Percentiles rank a stretch among this genome's conserved stretches.
phyloP scores from a whole-genome alignment of 2,888 invertebrate species.

The Hirtodrosophila trivittata region DNA sequence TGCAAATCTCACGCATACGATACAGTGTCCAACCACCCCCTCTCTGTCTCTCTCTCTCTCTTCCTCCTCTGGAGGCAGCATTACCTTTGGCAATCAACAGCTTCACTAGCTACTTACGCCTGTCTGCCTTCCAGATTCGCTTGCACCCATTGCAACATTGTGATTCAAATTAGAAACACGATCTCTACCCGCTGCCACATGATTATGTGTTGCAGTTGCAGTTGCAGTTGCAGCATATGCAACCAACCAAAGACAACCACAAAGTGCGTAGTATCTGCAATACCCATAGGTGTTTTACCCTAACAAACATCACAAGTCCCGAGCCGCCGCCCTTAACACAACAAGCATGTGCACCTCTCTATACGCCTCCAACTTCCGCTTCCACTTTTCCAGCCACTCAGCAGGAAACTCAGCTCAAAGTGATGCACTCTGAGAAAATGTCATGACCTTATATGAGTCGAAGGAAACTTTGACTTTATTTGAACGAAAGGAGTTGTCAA shows the following conservation, averaged over 20 bases:
- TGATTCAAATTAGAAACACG: conserved; percentile 54
- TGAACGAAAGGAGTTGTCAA: too few species aligned
- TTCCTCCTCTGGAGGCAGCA: conserved; percentile 25
- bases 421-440: conserved; percentile 8
- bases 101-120: conserved; percentile 47
- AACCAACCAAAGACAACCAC: conserved; percentile 28
- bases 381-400: conserved; percentile 7
- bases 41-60: conserved; percentile 7
- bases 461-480: too few species aligned
- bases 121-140: conserved; percentile 32
- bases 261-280: conserved; percentile 29
- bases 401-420: conserved; percentile 6
- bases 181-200: conserved; percentile 26
- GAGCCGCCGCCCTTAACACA: conserved; percentile 31
- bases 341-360: background rate
- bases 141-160: conserved; percentile 41
- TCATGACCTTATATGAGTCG: background rate
- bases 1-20: conserved; percentile 61
- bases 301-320: conserved; percentile 23
- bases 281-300: background rate
- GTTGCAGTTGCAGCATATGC: conserved; percentile 13
- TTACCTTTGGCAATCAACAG: conserved; percentile 16
- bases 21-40: conserved; percentile 14
- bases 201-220: conserved; percentile 31
- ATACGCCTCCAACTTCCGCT: conserved; percentile 44